Base-by-base conservation (phyloP, 2,888 invertebrate species). In the Clunio marinus region DNA sequence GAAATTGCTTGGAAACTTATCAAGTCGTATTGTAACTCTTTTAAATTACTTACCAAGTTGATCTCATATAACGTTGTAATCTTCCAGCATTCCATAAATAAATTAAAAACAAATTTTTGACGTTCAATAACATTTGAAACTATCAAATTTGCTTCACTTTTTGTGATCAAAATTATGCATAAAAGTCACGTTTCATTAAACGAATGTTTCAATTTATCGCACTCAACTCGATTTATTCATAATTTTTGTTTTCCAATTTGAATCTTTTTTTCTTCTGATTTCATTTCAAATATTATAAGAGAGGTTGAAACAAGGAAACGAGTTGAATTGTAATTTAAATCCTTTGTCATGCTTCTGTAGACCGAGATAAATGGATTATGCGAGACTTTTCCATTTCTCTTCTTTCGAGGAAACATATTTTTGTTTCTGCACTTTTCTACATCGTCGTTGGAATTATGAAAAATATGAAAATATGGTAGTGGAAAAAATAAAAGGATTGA, bases 301-400 rank as follows among this genome's bases (percentile, higher is more conserved):
- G 15, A 24, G 27, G 25, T 5, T 13, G 57, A 27, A 17, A 15
- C 55, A 7, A 22, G 5, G 15, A 57, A 57, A 4, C 41, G 41
- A 41, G 41, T 22, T 24, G 62, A 63, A 63, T 63, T 46, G 45
- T 63, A 46, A 63, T 63, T 45, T 63, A 45, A 63, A 63, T 63
- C 63, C 46, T 41, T 63, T 63, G 63, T 63, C 45, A 63, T 46
- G 63, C 45, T 25, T 24, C 63, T 46, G 63, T 24, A 24, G 24
- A 15, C 63, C 17, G 63, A 63, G 63, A 63, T 63, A 63, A 63
- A 63, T 63, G 63, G 63, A 63, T 66, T 51, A 35, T 32, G 20
- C 20, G 32, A 59, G 32, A 17, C 46, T 13, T 5, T 32, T 4
- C 17, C 20, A 32, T 60, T 2, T 37, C 13, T n/a, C 13, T 58